Evolutionary conservation across 2,888 invertebrate genomes (phyloP).

Genomic region (Diadegma fenestrale): DNA sequence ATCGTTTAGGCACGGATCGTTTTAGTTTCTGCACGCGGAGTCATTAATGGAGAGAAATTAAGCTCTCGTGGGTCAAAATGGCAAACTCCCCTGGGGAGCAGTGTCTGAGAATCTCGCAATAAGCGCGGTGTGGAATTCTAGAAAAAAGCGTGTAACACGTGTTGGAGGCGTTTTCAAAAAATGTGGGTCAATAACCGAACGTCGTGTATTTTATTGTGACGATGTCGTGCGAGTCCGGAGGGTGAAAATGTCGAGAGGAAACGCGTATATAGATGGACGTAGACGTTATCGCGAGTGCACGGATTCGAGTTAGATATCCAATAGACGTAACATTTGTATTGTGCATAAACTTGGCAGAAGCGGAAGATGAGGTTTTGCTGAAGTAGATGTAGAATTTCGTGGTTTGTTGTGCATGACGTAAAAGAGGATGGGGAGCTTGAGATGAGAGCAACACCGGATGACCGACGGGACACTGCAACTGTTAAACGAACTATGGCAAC

Average conservation of each 20-base stretch:
- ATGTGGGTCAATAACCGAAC: background rate
- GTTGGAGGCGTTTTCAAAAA: background rate
- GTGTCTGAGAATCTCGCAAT: background rate
- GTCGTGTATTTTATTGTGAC: background rate
- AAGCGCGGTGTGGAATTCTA: background rate
- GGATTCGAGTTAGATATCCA: conserved; percentile 47
- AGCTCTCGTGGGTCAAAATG: background rate
- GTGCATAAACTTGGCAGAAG: conserved; percentile 6
- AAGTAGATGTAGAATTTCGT: conserved; percentile 57
- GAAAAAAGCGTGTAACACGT: background rate
- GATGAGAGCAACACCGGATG: conserved; percentile 45
- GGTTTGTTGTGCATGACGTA: conserved; percentile 55
- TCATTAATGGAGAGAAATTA: conserved; percentile 24
- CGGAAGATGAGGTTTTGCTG: conserved; percentile 38
- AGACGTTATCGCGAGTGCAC: conserved; percentile 59
- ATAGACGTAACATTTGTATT: conserved; percentile 51
- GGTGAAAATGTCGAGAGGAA: conserved; percentile 37
- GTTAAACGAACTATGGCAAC: conserved; percentile 44
- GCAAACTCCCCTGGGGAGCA: background rate
- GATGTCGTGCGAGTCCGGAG: background rate
- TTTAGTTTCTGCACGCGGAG: background rate
- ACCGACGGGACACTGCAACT: conserved; percentile 40
- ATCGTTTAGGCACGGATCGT: no score
- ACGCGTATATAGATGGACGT: background rate
- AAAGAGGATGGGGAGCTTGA: conserved; percentile 17